phyloP scores from a whole-genome alignment of 2,113 vertebrate genomes.

The Chaenogobius annularis region DNA sequence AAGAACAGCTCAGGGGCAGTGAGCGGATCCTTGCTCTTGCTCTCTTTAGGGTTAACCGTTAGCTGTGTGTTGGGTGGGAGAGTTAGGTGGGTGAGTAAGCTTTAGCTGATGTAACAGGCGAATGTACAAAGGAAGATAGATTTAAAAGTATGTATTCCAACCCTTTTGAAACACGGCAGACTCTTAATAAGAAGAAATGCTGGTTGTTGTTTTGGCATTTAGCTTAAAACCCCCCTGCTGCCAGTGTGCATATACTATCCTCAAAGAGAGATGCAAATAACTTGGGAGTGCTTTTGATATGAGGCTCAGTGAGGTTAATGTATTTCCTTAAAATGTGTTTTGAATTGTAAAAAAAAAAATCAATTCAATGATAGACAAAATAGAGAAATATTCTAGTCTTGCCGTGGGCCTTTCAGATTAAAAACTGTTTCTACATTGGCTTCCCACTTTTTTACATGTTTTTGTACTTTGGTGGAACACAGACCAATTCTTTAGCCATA shows the following conservation, averaged over 20 bases:
- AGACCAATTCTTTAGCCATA: too few species aligned
- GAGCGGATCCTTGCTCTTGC: constrained; percentile 7
- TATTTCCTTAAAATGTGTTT: background rate
- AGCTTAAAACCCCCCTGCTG: background rate
- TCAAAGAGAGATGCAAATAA: background rate
- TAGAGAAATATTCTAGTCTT: background rate
- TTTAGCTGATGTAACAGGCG: background rate
- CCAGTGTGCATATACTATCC: background rate
- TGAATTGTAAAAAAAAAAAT: background rate
- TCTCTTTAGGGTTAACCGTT: constrained; percentile 9
- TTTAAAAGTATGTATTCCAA: background rate
- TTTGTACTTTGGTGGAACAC: too few species aligned
- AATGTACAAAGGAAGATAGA: constrained; percentile 3
- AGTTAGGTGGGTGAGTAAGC: background rate
- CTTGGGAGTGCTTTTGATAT: background rate
- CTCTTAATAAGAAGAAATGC: background rate
- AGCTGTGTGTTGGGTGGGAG: background rate
- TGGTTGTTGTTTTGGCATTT: constrained; percentile 1
- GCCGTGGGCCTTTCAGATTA: background rate
- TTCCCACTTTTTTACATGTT: background rate
- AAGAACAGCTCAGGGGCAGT: constrained; percentile 6
- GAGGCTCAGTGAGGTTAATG: background rate
- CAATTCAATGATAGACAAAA: background rate
- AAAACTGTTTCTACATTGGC: background rate
- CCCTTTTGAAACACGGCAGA: constrained; percentile 17